These are phyloP conservation scores for Pseudopleuronectes americanus DNA, from an alignment of 2,797 vertebrate genomes.

Conservation along the genomic window DNA sequence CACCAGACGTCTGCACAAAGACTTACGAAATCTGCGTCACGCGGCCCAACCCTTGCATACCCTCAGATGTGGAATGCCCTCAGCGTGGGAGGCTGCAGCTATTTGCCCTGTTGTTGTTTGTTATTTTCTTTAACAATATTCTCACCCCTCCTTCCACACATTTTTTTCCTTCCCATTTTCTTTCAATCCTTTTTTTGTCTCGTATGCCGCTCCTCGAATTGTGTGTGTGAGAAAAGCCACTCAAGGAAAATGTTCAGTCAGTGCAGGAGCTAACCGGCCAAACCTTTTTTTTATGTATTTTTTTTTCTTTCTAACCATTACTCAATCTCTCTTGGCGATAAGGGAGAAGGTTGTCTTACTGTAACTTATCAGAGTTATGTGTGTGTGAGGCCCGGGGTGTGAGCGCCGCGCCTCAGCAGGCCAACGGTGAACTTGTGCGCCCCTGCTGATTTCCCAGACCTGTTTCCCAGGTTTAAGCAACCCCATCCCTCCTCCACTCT, in stretches of 20 bases:
- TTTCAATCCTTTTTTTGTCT: slow-evolving; percentile 8
- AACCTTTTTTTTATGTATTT: slow-evolving; percentile 45
- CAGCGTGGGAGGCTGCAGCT: slow-evolving; percentile 30
- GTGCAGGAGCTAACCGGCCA: slow-evolving; percentile 39
- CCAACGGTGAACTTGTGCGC: slow-evolving; percentile 55
- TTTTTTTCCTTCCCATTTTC: slow-evolving; percentile 5
- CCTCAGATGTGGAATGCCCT: background rate
- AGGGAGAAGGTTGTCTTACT: slow-evolving; percentile 65
- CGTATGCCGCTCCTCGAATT: slow-evolving; percentile 10
- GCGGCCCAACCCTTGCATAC: background rate
- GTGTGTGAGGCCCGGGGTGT: slow-evolving; percentile 48
- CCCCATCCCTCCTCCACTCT: background rate
- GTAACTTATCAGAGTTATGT: slow-evolving; percentile 64
- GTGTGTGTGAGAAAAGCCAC: slow-evolving; percentile 28
- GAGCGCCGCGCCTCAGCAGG: slow-evolving; percentile 61
- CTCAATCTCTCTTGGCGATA: slow-evolving; percentile 57
- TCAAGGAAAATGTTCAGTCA: slow-evolving; percentile 49
- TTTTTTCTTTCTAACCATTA: background rate
- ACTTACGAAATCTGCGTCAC: background rate
- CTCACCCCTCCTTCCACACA: slow-evolving; percentile 10
- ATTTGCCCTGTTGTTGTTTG: slow-evolving; percentile 36
- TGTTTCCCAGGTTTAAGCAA: slow-evolving; percentile 73
- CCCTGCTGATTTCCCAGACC: slow-evolving; percentile 81
- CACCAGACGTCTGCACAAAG: background rate
- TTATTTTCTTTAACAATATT: slow-evolving; percentile 28